Conservation (phyloP, 2,113 vertebrate species). For the Cavia aperea region DNA sequence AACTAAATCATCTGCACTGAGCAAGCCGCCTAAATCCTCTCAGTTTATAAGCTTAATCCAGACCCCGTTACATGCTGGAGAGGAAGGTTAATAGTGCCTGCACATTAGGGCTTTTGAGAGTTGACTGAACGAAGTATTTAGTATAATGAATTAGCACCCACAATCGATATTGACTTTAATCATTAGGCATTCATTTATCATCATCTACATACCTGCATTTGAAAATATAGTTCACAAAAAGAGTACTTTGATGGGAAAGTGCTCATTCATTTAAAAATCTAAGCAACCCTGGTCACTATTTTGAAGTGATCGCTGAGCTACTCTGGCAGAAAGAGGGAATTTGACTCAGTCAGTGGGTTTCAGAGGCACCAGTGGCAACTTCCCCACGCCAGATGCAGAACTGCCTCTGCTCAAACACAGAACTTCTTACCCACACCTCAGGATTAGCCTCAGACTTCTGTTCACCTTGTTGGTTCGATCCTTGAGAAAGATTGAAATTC, state of each 20-base stretch:
- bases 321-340: neutral
- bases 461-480: neutral
- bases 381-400: too few species aligned
- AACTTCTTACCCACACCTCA: neutral
- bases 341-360: neutral
- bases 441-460: neutral
- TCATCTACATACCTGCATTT: neutral
- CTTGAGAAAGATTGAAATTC: neutral
- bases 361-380: neutral
- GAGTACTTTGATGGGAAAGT: neutral
- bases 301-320: neutral
- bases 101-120: neutral
- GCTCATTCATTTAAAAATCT: neutral
- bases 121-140: neutral
- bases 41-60: neutral
- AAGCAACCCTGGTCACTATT: neutral
- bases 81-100: neutral
- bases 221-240: neutral
- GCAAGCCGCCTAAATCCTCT: neutral
- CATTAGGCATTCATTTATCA: neutral
- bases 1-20: neutral
- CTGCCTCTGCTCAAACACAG: neutral
- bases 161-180: neutral
- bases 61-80: too few species aligned
- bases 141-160: neutral